Conservation (phyloP, 1,140 invertebrate genomes). For the Ips typographus region DNA sequence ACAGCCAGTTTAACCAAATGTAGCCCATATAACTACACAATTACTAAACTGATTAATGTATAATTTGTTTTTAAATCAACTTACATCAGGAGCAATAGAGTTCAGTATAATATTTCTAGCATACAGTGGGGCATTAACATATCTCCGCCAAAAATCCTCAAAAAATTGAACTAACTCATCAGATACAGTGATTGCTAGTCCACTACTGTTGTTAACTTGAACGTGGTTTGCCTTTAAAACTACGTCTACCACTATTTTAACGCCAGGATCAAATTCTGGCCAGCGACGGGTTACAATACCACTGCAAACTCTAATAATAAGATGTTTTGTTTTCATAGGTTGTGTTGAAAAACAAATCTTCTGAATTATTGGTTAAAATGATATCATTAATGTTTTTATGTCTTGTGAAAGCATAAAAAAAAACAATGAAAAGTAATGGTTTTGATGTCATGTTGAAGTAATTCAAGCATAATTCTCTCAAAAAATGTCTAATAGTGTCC, state of each 20-base stretch:
- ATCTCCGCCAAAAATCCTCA: constrained; percentile 71
- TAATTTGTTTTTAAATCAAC: constrained; percentile 12
- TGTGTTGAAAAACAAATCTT: no score
- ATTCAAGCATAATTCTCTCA: no score
- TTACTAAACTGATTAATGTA: background rate
- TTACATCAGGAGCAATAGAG: constrained; percentile 82
- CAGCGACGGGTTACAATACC: constrained; percentile 76
- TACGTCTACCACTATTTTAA: constrained; percentile 69
- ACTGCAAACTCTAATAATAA: constrained; percentile 54
- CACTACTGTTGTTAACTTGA: constrained; percentile 70
- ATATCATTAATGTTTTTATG: no score
- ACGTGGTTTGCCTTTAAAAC: constrained; percentile 74
- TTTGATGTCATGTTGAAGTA: no score
- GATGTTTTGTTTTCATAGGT: background rate
- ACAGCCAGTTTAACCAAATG: constrained; percentile 86
- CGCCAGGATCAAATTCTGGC: constrained; percentile 61
- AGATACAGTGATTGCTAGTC: constrained; percentile 60
- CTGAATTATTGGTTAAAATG: no score
- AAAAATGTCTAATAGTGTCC: no score
- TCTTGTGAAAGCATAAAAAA: no score
- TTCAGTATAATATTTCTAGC: constrained; percentile 78
- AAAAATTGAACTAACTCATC: constrained; percentile 75
- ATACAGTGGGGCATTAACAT: constrained; percentile 63
- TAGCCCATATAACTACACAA: constrained; percentile 78
- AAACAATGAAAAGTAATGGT: no score